Percentiles rank a stretch among this genome's conserved stretches.
Evolutionary conservation across 2,797 vertebrate species (phyloP).

Genomic region (Ispidina lecontei): DNA sequence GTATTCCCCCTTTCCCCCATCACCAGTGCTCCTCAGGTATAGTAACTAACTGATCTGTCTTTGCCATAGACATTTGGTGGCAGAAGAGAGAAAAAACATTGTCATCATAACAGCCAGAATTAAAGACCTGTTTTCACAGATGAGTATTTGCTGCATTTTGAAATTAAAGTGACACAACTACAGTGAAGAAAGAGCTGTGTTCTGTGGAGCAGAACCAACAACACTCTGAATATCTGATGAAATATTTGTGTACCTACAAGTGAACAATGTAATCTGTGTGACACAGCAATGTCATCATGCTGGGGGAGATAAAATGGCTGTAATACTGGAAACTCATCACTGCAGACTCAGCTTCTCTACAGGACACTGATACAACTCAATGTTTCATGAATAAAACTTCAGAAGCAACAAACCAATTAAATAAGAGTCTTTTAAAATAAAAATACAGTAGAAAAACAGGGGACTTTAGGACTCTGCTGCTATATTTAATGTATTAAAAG

Average conservation of each 20-base stretch:
- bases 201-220: not conserved
- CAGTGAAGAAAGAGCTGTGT: not conserved
- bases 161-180: not conserved
- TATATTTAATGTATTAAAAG: constrained; percentile 24
- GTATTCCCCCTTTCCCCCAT: not conserved
- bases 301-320: not conserved
- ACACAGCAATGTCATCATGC: not conserved
- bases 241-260: not conserved
- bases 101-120: constrained; percentile 19
- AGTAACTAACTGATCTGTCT: not conserved
- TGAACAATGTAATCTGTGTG: not conserved
- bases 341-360: not conserved
- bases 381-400: not conserved
- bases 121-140: constrained; percentile 41
- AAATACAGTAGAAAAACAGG: not conserved
- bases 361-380: not conserved
- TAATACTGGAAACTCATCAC: not conserved
- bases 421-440: constrained; percentile 15
- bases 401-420: constrained; percentile 24
- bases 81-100: not conserved
- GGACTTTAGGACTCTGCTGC: not conserved
- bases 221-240: constrained; percentile 14
- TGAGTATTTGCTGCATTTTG: not conserved
- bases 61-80: not conserved
- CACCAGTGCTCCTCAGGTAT: not conserved